Conservation (phyloP, 2,797 vertebrate species). For the Dryobates pubescens region DNA sequence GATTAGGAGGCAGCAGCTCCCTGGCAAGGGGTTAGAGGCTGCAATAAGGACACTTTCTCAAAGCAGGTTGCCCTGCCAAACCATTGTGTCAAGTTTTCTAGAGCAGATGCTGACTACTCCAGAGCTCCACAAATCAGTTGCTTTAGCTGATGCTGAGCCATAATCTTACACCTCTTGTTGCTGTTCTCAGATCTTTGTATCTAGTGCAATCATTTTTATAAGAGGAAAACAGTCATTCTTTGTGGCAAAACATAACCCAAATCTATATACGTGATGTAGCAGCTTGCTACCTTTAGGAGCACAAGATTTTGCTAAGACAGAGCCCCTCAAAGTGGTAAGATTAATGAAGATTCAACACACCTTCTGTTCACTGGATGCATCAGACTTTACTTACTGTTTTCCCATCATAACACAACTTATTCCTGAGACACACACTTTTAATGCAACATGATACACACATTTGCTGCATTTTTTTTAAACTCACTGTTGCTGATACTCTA, state of each 20-base stretch:
- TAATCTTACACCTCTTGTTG: background rate
- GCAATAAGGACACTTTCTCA: background rate
- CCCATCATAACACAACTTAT: background rate
- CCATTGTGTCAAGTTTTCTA: background rate
- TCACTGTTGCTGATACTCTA: background rate
- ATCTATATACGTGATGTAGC: background rate
- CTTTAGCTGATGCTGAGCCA: background rate
- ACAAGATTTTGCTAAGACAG: background rate
- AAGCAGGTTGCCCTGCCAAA: background rate
- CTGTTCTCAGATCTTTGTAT: background rate
- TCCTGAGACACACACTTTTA: background rate
- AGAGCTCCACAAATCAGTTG: background rate
- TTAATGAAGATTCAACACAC: background rate
- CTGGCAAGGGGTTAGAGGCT: background rate
- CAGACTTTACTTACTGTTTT: background rate
- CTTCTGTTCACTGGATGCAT: background rate
- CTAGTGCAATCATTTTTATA: background rate
- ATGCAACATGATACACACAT: background rate
- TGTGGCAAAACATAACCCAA: background rate
- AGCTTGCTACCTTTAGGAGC: background rate
- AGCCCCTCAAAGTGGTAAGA: background rate
- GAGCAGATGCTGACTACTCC: rapidly evolving
- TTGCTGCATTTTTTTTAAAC: background rate
- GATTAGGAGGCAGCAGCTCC: background rate
- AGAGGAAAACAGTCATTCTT: background rate